Percentiles rank a stretch among this genome's conserved stretches.
Conservation (phyloP, 2,888 invertebrate genomes). For the Ernsta delagoae region DNA sequence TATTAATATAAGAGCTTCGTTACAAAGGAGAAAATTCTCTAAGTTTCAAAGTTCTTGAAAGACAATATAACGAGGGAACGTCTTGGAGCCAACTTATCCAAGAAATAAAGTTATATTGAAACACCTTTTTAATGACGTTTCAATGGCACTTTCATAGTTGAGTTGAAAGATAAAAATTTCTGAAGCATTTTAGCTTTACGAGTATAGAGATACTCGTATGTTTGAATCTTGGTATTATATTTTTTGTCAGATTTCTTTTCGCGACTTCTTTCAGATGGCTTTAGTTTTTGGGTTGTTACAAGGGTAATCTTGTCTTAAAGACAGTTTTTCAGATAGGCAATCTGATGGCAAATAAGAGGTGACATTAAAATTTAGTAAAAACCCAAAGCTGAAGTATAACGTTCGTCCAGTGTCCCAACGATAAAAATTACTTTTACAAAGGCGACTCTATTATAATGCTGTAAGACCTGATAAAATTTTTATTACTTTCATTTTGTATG, state of each 20-base stretch:
- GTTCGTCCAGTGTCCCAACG: too few species aligned
- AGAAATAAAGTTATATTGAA: conserved; percentile 33
- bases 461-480: too few species aligned
- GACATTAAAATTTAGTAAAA: too few species aligned
- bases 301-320: too few species aligned
- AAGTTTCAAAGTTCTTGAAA: conserved; percentile 29
- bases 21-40: conserved; percentile 31
- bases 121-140: conserved; percentile 36
- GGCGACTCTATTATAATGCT: too few species aligned
- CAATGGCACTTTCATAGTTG: conserved; percentile 32
- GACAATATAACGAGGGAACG: conserved; percentile 36
- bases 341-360: too few species aligned
- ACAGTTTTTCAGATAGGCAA: too few species aligned
- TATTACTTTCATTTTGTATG: too few species aligned
- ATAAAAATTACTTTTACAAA: too few species aligned
- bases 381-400: too few species aligned
- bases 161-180: conserved; percentile 17
- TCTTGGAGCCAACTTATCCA: conserved; percentile 30
- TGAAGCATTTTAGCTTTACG: conserved; percentile 4
- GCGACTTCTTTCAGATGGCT: not conserved
- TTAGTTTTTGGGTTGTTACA: too few species aligned
- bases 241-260: not conserved
- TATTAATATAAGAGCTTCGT: conserved; percentile 27
- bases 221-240: not conserved
- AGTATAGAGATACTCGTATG: not conserved